Evolutionary conservation across 2,797 vertebrate species (phyloP).

Genomic region (Coregonus suidteri): DNA sequence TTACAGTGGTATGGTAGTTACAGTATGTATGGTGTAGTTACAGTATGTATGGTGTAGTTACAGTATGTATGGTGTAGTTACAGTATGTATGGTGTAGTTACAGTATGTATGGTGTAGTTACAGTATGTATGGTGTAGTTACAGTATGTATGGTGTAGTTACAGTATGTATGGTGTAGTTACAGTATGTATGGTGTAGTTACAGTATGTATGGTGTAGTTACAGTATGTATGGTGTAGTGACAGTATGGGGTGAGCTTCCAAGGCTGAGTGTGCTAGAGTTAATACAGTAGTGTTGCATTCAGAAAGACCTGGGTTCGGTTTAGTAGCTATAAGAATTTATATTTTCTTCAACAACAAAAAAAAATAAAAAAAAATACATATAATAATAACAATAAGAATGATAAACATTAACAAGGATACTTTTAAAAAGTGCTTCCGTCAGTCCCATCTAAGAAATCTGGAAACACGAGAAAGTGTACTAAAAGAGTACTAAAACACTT

Average conservation of each 20-base stretch:
- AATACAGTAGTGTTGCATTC: conserved; percentile 64
- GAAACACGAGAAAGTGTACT: conserved; percentile 60
- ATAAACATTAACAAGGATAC: conserved; percentile 17
- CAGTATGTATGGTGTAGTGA: conserved; percentile 28
- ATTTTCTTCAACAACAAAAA: conserved; percentile 34
- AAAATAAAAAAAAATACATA: conserved; percentile 30
- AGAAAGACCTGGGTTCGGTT: conserved; percentile 67
- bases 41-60: too few relatives aligned
- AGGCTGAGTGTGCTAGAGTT: conserved; percentile 64
- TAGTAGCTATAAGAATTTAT: conserved; percentile 44
- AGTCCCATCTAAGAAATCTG: conserved; percentile 59
- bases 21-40: too few relatives aligned
- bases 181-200: too few relatives aligned
- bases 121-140: too few relatives aligned
- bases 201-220: background rate
- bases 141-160: too few relatives aligned
- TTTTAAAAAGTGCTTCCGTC: conserved; percentile 60
- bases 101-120: too few relatives aligned
- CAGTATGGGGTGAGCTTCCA: conserved; percentile 39
- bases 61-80: too few relatives aligned
- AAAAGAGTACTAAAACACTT: conserved; percentile 27
- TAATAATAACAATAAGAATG: conserved; percentile 48
- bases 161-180: too few relatives aligned
- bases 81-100: too few relatives aligned
- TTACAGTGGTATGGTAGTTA: too few relatives aligned